A percentile compares a stretch with the other conserved stretches of the same genome.
phyloP scores from a whole-genome alignment of 2,113 vertebrate species.

The Dromaius novaehollandiae region DNA sequence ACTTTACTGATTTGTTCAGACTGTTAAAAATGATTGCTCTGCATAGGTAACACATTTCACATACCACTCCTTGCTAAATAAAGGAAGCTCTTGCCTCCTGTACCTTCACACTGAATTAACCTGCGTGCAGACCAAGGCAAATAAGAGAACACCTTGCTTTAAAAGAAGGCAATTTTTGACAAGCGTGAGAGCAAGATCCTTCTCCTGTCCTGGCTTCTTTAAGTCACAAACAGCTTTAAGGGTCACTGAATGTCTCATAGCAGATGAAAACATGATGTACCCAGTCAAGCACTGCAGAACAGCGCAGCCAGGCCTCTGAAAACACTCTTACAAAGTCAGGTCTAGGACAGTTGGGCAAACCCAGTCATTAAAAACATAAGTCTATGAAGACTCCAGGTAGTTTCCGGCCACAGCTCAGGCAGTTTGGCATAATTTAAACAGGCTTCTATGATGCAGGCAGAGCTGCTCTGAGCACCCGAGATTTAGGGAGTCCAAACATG shows the following conservation, averaged over 20 bases:
- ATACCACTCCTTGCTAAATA: not conserved
- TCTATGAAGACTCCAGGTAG: not conserved
- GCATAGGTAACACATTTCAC: not conserved
- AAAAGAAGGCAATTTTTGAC: not conserved
- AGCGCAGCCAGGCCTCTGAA: not conserved
- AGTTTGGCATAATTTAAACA: not conserved
- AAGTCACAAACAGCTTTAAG: constrained; percentile 31
- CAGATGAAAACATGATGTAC: not conserved
- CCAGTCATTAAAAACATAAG: not conserved
- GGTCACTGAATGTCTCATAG: not conserved
- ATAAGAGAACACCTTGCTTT: not conserved
- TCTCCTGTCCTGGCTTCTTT: not conserved
- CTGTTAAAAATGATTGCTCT: not conserved
- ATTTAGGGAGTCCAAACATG: not conserved
- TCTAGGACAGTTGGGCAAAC: not conserved
- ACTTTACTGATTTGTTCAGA: not conserved
- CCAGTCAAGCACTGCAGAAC: not conserved
- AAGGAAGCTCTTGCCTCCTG: not conserved
- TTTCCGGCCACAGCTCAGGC: not conserved
- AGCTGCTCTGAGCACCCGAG: not conserved
- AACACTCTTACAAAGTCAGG: not conserved
- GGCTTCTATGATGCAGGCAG: not conserved
- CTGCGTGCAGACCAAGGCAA: not conserved
- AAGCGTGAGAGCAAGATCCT: not conserved
- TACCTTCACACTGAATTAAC: not conserved